Conservation (phyloP, 2,888 invertebrate genomes). For the Dilophus febrilis region DNA sequence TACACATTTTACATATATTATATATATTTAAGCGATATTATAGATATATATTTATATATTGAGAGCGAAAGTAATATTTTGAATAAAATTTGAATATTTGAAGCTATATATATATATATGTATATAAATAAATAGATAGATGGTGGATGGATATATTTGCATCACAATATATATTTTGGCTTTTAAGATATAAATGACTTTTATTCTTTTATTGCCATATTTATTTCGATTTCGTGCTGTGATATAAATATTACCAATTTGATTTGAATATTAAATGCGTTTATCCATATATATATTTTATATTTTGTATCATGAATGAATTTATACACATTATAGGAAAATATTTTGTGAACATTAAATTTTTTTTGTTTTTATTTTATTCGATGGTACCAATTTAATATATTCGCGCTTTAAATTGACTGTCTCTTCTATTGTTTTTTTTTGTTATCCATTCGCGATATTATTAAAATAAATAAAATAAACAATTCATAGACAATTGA, state of each 20-base stretch:
- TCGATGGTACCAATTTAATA: too few relatives aligned
- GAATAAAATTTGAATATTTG: constrained; percentile 2
- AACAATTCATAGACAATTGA: too few relatives aligned
- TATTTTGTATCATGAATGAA: too few relatives aligned
- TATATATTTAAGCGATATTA: background rate
- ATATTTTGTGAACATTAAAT: too few relatives aligned
- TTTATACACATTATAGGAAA: too few relatives aligned
- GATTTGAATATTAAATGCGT: constrained; percentile 1
- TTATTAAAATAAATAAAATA: too few relatives aligned
- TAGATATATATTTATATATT: background rate
- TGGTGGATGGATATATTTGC: background rate
- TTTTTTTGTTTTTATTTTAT: too few relatives aligned
- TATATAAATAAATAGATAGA: too few relatives aligned
- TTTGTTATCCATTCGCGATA: too few relatives aligned
- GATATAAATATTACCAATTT: constrained; percentile 3
- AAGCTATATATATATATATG: background rate
- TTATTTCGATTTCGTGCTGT: constrained; percentile 6
- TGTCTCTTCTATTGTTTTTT: too few relatives aligned
- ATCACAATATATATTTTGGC: constrained; percentile 2
- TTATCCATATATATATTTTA: too few relatives aligned
- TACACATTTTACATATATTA: background rate
- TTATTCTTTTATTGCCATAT: constrained; percentile 4
- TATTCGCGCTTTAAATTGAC: too few relatives aligned
- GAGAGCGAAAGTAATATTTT: background rate
- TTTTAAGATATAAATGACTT: constrained; percentile 1